Base-by-base conservation (phyloP, 1,140 invertebrate species). In the Lerema accius region DNA sequence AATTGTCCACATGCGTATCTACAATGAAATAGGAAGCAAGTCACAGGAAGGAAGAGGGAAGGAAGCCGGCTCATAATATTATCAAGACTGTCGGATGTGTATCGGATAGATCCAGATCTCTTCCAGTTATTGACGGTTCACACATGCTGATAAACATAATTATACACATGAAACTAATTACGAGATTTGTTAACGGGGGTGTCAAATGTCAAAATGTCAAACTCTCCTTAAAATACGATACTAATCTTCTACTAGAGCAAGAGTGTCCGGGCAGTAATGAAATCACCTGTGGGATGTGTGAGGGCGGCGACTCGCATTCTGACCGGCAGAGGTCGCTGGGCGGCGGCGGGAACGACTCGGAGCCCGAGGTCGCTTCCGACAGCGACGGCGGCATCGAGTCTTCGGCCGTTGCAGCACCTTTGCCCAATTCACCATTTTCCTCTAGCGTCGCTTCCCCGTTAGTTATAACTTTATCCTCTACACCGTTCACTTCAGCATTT, bases 161-260 rank as follows among this genome's bases (percentile, higher is more conserved):
- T n/a, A 81, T 82, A 77, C 76, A 86, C 78, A 88, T 84, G 74
- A 68, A 82, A 80, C 82, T 86, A 86, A 77, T 76, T 77, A 80
- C 68, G 67, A 72, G 58, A 51, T 76, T 78, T 70, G 75, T 83
- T 79, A 79, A 80, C 72, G 66, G 73, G n/a, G 73, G 53, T 64
- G 68, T 58, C 62, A 65, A 76, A n/a, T n/a, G n/a, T n/a, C n/a
- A n/a, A n/a, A n/a, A n/a, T n/a, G n/a, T n/a, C n/a, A n/a, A 76
- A 75, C 65, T 68, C 65, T 80, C 72, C 70, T 56, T 56, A 56
- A 64, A 74, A 69, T 74, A 78, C 62, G 67, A 71, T 66, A 77
- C 83, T 82, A 84, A 79, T 86, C 84, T 75, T 84, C 86, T 86
- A 89, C 86, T 74, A 82, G 84, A 80, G 76, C 76, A 78, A 81